Conservation (phyloP, 2,113 vertebrate species). For the Serinus canaria region DNA sequence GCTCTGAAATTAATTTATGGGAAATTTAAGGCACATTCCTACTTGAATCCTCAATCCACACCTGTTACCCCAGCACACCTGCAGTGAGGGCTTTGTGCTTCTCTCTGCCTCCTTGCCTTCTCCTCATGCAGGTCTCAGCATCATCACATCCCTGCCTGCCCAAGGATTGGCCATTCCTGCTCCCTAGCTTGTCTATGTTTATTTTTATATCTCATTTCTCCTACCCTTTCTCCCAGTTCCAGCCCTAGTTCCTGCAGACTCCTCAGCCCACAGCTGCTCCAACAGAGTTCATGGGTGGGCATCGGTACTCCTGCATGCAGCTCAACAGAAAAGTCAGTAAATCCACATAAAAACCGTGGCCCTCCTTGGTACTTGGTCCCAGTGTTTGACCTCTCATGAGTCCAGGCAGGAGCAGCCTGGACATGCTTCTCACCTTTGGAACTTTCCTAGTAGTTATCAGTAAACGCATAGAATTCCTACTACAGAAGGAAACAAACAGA, state of each 20-base stretch:
- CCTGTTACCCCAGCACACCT: neutral
- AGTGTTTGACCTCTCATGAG: neutral
- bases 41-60: neutral
- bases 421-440: neutral
- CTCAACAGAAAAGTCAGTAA: neutral
- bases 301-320: rapidly evolving
- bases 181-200: rapidly evolving
- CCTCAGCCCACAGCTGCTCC: neutral
- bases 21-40: neutral
- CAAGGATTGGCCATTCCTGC: rapidly evolving
- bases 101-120: neutral
- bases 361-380: neutral
- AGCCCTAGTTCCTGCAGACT: neutral
- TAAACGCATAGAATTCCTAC: neutral
- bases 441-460: neutral
- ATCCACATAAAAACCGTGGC: neutral
- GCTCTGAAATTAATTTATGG: neutral
- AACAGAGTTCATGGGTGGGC: neutral
- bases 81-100: rapidly evolving
- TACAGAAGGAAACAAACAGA: rapidly evolving
- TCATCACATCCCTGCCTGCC: neutral
- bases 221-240: neutral
- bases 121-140: neutral
- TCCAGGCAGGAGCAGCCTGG: neutral
- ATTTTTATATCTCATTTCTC: neutral